Base-by-base conservation (phyloP, 1,140 invertebrate genomes). In the Brachionus calyciflorus region DNA sequence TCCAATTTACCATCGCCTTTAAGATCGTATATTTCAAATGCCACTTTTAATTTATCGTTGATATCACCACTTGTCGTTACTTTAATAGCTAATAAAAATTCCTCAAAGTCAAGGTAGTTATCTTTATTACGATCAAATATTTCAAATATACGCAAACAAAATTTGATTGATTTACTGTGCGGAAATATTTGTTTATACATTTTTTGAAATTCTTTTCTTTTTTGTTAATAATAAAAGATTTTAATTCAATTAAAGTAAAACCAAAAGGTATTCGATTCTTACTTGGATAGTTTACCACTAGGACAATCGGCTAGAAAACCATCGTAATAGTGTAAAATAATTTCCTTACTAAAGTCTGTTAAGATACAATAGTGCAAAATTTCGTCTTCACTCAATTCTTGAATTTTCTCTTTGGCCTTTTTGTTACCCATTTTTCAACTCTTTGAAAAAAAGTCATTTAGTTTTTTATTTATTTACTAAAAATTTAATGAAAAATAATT, bases 21-120 rank as follows among this genome's bases (percentile, higher is more conserved):
- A 17, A 77, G 10, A 48, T 77, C 75, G n/a, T 63, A 77, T 24
- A 77, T 77, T 30, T 77, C 75, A 24, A 76, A 76, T 33, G 73
- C 49, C n/a, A 40, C 12, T 76, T 53, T 55, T 5, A 76, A 26
- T 30, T 76, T 76, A 12, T 76, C 73, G 19, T 76, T 57, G 24
- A 41, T 26, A 24, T 76, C n/a, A 46, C 48, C 53, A 19, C 37
- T 55, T 12, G 51, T 55, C 2, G 73, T 76, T 3, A 76, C 57
- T 12, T 30, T 76, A 30, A 55, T 37, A 26, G 73, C 73, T 41
- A 3, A 21, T n/a, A 76, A 49, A 41, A 76, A 76, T 17, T 76
- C 73, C 9, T 26, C 73, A 55, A 76, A 76, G 33, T 76, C 73
- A 4, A 76, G 26, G 33, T 37, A 76, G 1, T 30, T 30, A 30